Evolutionary conservation across 2,888 invertebrate species (phyloP).

Genomic region (Pseudoips prasinana): DNA sequence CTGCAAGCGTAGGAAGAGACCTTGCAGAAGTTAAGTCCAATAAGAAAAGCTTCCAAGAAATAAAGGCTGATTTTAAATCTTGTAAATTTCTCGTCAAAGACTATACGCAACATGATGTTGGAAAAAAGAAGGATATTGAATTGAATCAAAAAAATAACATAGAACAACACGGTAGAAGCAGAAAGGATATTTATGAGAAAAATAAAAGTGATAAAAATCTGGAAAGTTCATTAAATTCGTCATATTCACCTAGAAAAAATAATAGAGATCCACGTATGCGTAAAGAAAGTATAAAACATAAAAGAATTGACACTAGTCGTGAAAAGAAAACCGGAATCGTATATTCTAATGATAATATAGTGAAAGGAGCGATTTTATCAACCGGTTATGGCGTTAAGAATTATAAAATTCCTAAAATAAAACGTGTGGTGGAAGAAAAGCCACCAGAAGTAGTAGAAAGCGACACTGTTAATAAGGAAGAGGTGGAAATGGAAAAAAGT

Average conservation of each 20-base stretch:
- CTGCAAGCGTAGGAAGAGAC: conserved; percentile 63
- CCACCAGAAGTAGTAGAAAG: conserved; percentile 27
- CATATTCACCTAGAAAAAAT: conserved; percentile 54
- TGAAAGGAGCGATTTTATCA: conserved; percentile 61
- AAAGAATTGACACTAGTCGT: conserved; percentile 26
- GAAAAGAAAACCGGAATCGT: conserved; percentile 54
- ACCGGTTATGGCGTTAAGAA: conserved; percentile 70
- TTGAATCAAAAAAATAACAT: conserved; percentile 13
- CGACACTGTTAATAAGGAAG: conserved; percentile 10
- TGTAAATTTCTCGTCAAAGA: conserved; percentile 38
- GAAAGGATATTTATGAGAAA: conserved; percentile 30
- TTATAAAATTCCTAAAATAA: conserved; percentile 77
- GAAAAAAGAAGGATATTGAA: conserved; percentile 15
- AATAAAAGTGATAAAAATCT: conserved; percentile 9
- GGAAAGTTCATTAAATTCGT: conserved; percentile 4
- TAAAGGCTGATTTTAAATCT: conserved; percentile 62
- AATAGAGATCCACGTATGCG: conserved; percentile 58
- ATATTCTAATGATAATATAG: conserved; percentile 70
- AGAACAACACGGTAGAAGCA: conserved; percentile 23
- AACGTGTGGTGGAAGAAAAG: conserved; percentile 39
- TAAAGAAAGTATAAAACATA: conserved; percentile 24
- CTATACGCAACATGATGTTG: conserved; percentile 8
- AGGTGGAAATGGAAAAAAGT: conserved; percentile 8
- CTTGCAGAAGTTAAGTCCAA: conserved; percentile 19
- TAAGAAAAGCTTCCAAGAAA: conserved; percentile 53